These are phyloP conservation scores for Cyclina sinensis DNA, from an alignment of 1,140 invertebrate species.

Conservation along the genomic window DNA sequence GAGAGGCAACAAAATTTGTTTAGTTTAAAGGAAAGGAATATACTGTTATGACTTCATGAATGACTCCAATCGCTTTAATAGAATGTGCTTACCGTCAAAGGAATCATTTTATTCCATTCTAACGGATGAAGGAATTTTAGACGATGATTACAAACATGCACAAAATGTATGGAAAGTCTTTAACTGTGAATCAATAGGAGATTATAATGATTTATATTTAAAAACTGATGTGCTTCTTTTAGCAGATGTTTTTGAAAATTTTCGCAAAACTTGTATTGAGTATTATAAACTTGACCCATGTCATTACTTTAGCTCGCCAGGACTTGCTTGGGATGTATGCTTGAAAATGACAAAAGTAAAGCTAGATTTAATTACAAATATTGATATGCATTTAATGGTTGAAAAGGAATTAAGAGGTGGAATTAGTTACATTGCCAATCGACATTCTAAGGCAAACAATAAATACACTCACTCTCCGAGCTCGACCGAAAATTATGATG, in stretches of 20 bases:
- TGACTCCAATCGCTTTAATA: constrained; percentile 77
- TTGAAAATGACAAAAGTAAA: constrained; percentile 75
- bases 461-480: constrained; percentile 62
- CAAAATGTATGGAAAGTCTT: neutral
- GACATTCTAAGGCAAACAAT: constrained; percentile 77
- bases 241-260: constrained; percentile 78
- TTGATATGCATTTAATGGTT: constrained; percentile 75
- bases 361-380: constrained; percentile 77
- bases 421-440: constrained; percentile 66
- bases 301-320: constrained; percentile 73
- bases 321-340: constrained; percentile 73
- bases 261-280: constrained; percentile 73
- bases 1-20: too few species aligned
- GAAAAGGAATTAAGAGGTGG: constrained; percentile 74
- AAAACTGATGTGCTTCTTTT: constrained; percentile 74
- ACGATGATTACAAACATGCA: neutral
- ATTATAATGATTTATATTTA: constrained; percentile 86
- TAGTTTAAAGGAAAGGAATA: too few species aligned
- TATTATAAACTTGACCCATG: constrained; percentile 75
- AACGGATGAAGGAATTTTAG: constrained; percentile 23
- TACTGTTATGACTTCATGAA: too few species aligned
- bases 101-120: constrained; percentile 72
- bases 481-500: constrained; percentile 69
- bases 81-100: constrained; percentile 73
- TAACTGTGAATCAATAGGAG: constrained; percentile 59